These are phyloP conservation scores for Nerophis lumbriciformis DNA, from an alignment of 2,113 vertebrate species.

Conservation along the genomic window DNA sequence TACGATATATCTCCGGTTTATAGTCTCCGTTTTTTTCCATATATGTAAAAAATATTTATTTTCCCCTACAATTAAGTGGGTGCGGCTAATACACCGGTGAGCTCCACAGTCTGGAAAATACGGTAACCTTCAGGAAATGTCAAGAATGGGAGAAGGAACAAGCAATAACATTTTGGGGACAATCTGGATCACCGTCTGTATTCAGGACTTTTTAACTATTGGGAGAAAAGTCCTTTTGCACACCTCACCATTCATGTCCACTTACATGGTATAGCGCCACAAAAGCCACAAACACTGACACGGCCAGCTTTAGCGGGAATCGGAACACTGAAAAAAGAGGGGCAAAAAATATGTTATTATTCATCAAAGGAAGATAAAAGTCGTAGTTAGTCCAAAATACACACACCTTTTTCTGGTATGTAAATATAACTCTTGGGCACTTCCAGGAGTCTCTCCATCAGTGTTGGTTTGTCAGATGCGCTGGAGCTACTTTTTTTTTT, in stretches of 20 bases:
- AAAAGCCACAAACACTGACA: constrained; percentile 70
- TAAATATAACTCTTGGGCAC: constrained; percentile 59
- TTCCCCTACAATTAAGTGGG: too few species aligned
- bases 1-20: too few species aligned
- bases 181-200: too few species aligned
- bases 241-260: neutral
- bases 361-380: neutral
- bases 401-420: constrained; percentile 62
- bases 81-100: too few species aligned
- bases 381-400: neutral
- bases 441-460: constrained; percentile 50
- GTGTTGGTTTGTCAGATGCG: constrained; percentile 38
- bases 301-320: constrained; percentile 75
- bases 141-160: too few species aligned
- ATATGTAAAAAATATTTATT: too few species aligned
- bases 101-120: too few species aligned
- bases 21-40: too few species aligned
- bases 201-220: too few species aligned
- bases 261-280: constrained; percentile 84
- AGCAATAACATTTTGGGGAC: too few species aligned
- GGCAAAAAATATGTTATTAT: neutral
- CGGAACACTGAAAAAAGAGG: constrained; percentile 72
- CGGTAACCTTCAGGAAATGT: too few species aligned
- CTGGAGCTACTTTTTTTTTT: constrained; percentile 27
- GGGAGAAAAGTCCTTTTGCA: too few species aligned